phyloP scores from a whole-genome alignment of 2,888 invertebrate genomes.

The Acanthopleura granulata region DNA sequence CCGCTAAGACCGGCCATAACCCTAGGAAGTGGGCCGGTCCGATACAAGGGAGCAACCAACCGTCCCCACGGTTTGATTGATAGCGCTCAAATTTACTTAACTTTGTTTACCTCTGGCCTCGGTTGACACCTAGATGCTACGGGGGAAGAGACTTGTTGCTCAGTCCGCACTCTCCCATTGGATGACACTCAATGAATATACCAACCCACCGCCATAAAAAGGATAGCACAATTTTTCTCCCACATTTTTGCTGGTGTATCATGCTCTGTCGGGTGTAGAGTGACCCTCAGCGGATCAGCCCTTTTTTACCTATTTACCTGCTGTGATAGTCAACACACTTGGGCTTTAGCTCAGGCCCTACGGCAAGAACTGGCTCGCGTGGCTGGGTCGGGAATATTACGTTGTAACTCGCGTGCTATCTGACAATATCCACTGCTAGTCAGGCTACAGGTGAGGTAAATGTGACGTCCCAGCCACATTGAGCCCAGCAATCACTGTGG shows the following conservation, averaged over 20 bases:
- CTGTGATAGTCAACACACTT: no score
- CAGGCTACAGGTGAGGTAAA: no score
- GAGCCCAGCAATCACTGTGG: no score
- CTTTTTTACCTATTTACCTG: no score
- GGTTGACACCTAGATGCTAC: background rate
- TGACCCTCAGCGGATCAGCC: background rate
- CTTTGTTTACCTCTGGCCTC: constrained; percentile 6
- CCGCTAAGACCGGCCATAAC: background rate
- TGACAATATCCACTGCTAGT: background rate
- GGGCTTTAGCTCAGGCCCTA: no score
- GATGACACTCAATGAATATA: background rate
- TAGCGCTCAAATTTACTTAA: constrained; percentile 10
- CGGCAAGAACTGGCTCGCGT: background rate
- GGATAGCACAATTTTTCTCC: background rate
- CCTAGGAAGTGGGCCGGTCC: no score
- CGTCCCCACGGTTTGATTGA: constrained; percentile 15
- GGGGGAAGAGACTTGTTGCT: background rate
- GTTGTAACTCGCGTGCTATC: background rate
- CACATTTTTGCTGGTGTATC: background rate
- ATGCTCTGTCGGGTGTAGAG: background rate
- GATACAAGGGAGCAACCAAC: background rate
- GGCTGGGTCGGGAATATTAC: background rate
- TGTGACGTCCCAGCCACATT: no score
- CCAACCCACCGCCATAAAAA: constrained; percentile 11
- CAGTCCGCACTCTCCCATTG: background rate